A percentile compares a stretch with the other conserved stretches of the same genome.
Conservation (phyloP, 2,797 vertebrate genomes). For the Glossophaga mutica region DNA sequence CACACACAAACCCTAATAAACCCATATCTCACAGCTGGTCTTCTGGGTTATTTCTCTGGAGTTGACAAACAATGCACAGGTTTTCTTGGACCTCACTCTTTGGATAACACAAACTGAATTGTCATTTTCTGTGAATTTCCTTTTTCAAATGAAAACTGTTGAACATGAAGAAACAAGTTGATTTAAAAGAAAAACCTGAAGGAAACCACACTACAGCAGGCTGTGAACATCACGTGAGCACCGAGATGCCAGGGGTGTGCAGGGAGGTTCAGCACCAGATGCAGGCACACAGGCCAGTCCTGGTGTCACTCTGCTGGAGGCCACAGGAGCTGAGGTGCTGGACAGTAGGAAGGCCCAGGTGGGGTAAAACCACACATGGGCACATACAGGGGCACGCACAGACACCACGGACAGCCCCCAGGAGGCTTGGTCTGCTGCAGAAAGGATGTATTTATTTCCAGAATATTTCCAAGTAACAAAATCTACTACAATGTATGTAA, state of each 20-base stretch:
- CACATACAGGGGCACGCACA: no score
- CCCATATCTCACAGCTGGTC: not conserved
- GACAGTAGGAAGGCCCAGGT: not conserved
- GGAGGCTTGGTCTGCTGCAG: not conserved
- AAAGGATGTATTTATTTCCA: conserved; percentile 52
- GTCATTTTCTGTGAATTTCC: not conserved
- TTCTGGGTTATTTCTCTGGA: not conserved
- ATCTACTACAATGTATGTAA: not conserved
- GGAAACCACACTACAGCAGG: not conserved
- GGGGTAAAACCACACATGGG: not conserved
- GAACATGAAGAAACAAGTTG: not conserved
- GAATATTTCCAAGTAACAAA: not conserved
- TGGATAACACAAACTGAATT: not conserved
- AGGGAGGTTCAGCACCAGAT: not conserved
- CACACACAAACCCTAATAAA: not conserved
- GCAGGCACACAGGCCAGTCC: not conserved
- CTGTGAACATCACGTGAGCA: not conserved
- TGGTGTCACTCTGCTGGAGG: not conserved
- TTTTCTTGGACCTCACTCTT: not conserved
- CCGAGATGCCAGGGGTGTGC: rapidly evolving
- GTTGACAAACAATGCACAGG: not conserved
- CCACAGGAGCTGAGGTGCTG: rapidly evolving
- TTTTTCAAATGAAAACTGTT: not conserved
- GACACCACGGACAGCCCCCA: not conserved
- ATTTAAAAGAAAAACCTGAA: not conserved